A percentile compares a stretch with the other conserved stretches of the same genome.
Evolutionary conservation across 1,140 invertebrate species (phyloP).

Genomic region (Bombus fervidus): DNA sequence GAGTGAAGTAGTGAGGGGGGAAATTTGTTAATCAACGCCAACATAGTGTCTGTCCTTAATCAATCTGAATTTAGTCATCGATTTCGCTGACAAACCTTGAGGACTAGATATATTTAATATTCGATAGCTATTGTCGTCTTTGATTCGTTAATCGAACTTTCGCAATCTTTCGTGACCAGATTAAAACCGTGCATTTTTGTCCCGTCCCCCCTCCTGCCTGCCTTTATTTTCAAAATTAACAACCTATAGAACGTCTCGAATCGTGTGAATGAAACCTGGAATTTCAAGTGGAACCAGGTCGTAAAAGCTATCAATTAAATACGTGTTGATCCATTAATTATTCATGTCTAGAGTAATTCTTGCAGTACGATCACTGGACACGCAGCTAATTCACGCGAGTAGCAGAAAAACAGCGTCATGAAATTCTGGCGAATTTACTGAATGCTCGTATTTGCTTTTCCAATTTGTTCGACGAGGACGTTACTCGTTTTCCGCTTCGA

Average conservation of each 20-base stretch:
- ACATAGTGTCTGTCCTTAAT: background rate
- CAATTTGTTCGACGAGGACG: conserved; percentile 45
- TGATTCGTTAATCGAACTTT: background rate
- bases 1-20: background rate
- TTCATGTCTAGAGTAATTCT: background rate
- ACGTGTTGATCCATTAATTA: background rate
- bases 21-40: background rate
- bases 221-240: background rate
- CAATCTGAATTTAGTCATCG: background rate
- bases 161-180: background rate
- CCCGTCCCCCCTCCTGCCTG: background rate
- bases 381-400: conserved; percentile 36
- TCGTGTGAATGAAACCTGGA: background rate
- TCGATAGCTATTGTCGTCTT: background rate
- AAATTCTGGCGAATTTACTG: conserved; percentile 48
- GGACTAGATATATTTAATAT: background rate
- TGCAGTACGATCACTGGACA: background rate
- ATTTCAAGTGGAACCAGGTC: background rate
- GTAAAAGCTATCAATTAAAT: conserved; percentile 10
- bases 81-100: background rate
- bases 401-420: background rate
- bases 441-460: conserved; percentile 49
- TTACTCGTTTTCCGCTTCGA: conserved; percentile 36
- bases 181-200: too few species aligned
- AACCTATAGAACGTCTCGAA: background rate